Percentiles rank a stretch among this genome's conserved stretches.
phyloP scores from a whole-genome alignment of 1,140 invertebrate species.

The Drosophila quadrilineata region DNA sequence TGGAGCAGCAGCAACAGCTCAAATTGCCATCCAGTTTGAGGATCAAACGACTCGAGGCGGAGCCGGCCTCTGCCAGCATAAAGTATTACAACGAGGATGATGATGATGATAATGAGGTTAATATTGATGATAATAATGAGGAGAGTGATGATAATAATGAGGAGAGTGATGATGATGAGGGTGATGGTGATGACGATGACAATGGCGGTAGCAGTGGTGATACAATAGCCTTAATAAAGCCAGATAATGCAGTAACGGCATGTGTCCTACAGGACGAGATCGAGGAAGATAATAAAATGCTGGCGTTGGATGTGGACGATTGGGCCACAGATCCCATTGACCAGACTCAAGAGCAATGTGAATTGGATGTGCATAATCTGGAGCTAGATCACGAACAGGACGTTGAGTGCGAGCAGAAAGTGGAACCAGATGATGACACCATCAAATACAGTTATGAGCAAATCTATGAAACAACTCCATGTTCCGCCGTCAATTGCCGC shows the following conservation, averaged over 20 bases:
- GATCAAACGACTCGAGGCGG: constrained; percentile 44
- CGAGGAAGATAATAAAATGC: constrained; percentile 23
- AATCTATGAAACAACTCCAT: neutral
- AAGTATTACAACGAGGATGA: constrained; percentile 27
- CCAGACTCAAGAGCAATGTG: neutral
- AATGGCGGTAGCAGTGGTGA: no score
- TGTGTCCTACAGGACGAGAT: constrained; percentile 9
- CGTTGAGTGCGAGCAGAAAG: neutral
- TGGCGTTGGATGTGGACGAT: constrained; percentile 20
- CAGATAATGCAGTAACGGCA: neutral
- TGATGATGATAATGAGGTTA: neutral
- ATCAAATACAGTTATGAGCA: no score
- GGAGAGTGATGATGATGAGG: constrained; percentile 12
- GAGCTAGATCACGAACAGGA: constrained; percentile 1
- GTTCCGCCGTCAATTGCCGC: neutral
- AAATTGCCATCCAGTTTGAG: constrained; percentile 52
- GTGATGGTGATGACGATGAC: neutral
- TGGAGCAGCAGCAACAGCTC: constrained; percentile 53
- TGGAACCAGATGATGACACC: constrained; percentile 1
- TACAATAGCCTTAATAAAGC: neutral
- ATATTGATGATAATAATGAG: no score
- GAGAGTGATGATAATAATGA: neutral
- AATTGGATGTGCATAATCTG: constrained; percentile 5
- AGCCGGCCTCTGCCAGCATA: constrained; percentile 11
- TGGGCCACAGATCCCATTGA: constrained; percentile 12